Conservation (phyloP, 2,113 vertebrate genomes). For the Kobus ellipsiprymnus region DNA sequence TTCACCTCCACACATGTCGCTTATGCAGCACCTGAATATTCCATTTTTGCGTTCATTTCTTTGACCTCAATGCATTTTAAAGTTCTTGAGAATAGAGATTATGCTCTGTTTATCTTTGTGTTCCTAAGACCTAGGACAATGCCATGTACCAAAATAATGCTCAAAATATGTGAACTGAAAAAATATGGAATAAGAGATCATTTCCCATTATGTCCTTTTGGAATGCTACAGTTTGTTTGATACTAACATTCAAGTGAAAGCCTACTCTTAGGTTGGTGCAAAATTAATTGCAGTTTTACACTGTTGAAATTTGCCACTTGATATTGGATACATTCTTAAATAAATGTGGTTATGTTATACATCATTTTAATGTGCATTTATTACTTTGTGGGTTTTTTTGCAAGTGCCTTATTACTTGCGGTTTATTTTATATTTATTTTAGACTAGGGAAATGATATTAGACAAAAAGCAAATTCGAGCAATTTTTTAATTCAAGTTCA, state of each 20-base stretch:
- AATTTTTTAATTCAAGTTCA: not conserved
- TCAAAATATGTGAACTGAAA: not conserved
- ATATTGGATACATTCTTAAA: not conserved
- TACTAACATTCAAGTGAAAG: slow-evolving; percentile 1
- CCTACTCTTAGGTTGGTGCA: not conserved
- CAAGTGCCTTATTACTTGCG: not conserved
- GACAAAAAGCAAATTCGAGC: not conserved
- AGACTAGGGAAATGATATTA: not conserved
- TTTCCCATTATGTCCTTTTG: not conserved
- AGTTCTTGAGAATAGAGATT: not conserved
- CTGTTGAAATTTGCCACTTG: not conserved
- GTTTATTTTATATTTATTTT: not conserved
- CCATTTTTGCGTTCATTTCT: not conserved
- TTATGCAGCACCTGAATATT: not conserved
- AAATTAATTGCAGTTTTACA: not conserved
- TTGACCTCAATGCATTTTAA: not conserved
- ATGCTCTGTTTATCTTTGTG: not conserved
- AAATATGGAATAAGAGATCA: not conserved
- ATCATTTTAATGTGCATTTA: not conserved
- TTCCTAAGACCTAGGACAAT: not conserved
- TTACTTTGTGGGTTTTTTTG: not conserved
- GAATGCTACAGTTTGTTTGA: not conserved
- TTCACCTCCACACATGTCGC: not conserved
- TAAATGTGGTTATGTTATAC: not conserved
- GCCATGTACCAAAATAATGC: not conserved